These are phyloP conservation scores for Macrophya annulata DNA, from an alignment of 2,888 invertebrate species.

Conservation along the genomic window DNA sequence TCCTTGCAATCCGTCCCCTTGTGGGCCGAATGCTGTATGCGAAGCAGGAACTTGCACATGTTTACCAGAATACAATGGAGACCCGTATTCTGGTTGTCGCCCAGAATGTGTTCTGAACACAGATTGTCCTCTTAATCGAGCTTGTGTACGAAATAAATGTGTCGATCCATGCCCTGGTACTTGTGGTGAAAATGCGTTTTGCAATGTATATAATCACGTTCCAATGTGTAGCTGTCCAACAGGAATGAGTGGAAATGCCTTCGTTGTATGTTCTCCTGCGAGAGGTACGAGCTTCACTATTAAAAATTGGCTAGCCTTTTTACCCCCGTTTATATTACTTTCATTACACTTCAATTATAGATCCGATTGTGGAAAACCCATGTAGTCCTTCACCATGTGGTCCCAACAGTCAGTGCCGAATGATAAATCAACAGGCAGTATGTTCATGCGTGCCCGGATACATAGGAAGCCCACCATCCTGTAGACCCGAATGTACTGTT, in stretches of 20 bases:
- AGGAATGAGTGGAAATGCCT: slow-evolving; percentile 89
- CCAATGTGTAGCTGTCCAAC: slow-evolving; percentile 71
- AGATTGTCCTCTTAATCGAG: slow-evolving; percentile 78
- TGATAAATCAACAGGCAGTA: slow-evolving; percentile 85
- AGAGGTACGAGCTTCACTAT: slow-evolving; percentile 79
- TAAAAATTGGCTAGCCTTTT: not conserved
- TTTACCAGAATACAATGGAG: slow-evolving; percentile 78
- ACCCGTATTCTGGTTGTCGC: slow-evolving; percentile 79
- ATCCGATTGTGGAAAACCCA: slow-evolving; percentile 80
- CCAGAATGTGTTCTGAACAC: slow-evolving; percentile 80
- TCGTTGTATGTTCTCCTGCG: slow-evolving; percentile 81
- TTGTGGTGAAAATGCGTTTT: slow-evolving; percentile 78
- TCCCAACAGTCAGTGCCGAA: slow-evolving; percentile 87
- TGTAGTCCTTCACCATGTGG: slow-evolving; percentile 89
- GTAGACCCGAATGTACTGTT: slow-evolving; percentile 87
- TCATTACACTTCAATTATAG: slow-evolving; percentile 75
- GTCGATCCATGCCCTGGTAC: slow-evolving; percentile 79
- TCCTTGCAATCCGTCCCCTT: slow-evolving; percentile 79
- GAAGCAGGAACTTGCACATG: slow-evolving; percentile 79
- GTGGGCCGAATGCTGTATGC: slow-evolving; percentile 81
- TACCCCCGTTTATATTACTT: not conserved
- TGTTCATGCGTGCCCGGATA: slow-evolving; percentile 88
- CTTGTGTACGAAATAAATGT: slow-evolving; percentile 80
- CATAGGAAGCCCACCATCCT: slow-evolving; percentile 87
- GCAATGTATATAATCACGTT: slow-evolving; percentile 79